Conservation (phyloP, 2,113 vertebrate species). For the Tretioscincus oriximinensis region DNA sequence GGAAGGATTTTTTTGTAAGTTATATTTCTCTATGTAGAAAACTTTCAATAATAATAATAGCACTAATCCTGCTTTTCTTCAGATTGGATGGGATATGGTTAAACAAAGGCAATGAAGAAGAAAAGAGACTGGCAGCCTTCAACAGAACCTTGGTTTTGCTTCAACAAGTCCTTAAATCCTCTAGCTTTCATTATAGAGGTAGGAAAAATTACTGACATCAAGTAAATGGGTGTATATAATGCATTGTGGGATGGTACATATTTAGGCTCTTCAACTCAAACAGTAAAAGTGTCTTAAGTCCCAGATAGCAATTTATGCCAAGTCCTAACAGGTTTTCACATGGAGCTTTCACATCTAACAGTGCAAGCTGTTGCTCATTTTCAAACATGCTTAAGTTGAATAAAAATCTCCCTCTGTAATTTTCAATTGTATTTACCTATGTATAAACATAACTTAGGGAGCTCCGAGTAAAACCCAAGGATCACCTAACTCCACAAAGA, state of each 20-base stretch:
- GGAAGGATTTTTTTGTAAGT: neutral
- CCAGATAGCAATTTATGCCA: neutral
- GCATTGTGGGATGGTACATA: neutral
- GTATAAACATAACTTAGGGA: too few relatives aligned
- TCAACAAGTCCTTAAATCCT: conserved; percentile 75
- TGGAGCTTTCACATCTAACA: neutral
- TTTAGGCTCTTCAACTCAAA: neutral
- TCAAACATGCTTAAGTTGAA: neutral
- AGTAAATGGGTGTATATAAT: neutral
- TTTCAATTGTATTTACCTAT: neutral
- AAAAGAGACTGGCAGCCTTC: conserved; percentile 74
- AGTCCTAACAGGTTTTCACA: too few relatives aligned
- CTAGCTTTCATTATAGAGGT: conserved; percentile 76
- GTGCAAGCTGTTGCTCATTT: neutral
- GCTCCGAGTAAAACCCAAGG: too few relatives aligned
- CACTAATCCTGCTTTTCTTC: neutral
- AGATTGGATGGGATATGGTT: conserved; percentile 81
- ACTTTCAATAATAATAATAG: neutral
- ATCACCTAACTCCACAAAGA: too few relatives aligned
- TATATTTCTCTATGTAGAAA: neutral
- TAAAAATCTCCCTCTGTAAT: neutral
- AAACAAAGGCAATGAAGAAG: conserved; percentile 72
- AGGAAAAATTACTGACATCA: neutral
- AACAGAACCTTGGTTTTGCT: conserved; percentile 81
- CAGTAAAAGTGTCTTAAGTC: neutral